A percentile compares a stretch with the other conserved stretches of the same genome.
Conservation (phyloP, 2,888 invertebrate species). For the Ectemnius cavifrons region DNA sequence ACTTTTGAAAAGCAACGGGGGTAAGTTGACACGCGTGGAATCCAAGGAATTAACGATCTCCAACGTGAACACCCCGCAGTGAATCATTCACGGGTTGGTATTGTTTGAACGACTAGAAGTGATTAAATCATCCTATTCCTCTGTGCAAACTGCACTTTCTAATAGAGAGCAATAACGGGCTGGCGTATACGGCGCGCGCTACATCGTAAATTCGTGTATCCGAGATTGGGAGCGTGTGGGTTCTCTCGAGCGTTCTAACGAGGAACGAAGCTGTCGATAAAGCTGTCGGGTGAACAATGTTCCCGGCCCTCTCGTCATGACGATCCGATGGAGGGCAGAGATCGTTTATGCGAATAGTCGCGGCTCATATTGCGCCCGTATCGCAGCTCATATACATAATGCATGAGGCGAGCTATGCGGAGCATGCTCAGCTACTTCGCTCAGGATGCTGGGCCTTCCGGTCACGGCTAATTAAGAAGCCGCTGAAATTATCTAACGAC, state of each 20-base stretch:
- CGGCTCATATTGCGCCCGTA: conserved; percentile 11
- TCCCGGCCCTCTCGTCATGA: not conserved
- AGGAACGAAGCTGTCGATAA: not conserved
- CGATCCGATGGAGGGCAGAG: not conserved
- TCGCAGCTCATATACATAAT: conserved; percentile 16
- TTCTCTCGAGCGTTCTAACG: not conserved
- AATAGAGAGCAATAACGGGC: too few species aligned
- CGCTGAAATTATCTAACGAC: conserved; percentile 15
- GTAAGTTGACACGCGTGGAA: too few species aligned
- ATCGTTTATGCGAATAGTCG: not conserved
- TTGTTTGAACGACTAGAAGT: too few species aligned
- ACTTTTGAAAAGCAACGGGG: too few species aligned
- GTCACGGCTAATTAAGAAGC: conserved; percentile 33
- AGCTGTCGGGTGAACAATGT: conserved; percentile 1
- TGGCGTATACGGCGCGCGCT: too few species aligned
- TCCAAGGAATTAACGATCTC: too few species aligned
- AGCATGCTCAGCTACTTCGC: not conserved
- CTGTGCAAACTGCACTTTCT: too few species aligned
- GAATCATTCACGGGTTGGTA: too few species aligned
- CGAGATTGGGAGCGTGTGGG: not conserved
- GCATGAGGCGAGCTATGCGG: conserved; percentile 12
- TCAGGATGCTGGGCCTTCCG: not conserved
- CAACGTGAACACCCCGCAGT: too few species aligned
- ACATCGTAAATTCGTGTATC: too few species aligned
- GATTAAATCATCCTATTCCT: too few species aligned